These are phyloP conservation scores for Zelostemma sp. DNA, from an alignment of 1,140 invertebrate species.

Conservation along the genomic window DNA sequence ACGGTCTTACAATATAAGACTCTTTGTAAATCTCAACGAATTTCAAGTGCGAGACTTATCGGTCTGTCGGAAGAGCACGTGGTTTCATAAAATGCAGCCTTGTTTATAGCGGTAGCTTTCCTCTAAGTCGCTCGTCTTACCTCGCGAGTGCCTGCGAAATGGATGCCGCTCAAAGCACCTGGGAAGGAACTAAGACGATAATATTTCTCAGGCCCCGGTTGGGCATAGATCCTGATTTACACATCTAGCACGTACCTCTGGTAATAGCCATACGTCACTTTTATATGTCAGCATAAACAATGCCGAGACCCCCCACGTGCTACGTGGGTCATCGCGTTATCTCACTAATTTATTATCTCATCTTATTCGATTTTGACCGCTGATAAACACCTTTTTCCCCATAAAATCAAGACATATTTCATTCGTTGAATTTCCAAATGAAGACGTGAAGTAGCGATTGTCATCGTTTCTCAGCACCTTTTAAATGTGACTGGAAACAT, in stretches of 20 bases:
- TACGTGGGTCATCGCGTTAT: conserved; percentile 37
- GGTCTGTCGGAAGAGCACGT: conserved; percentile 38
- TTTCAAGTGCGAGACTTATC: conserved; percentile 44
- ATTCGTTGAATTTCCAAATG: no score
- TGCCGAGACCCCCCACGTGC: conserved; percentile 54
- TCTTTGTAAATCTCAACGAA: conserved; percentile 47
- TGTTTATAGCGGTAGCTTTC: conserved; percentile 52
- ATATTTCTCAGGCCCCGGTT: conserved; percentile 55
- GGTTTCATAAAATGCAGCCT: conserved; percentile 52
- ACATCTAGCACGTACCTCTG: conserved; percentile 57
- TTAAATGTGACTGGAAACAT: conserved; percentile 31
- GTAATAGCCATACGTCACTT: conserved; percentile 62
- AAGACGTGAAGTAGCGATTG: no score
- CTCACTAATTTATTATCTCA: conserved; percentile 17
- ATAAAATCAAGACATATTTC: conserved; percentile 9
- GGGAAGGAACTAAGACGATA: conserved; percentile 55
- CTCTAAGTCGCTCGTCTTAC: conserved; percentile 52
- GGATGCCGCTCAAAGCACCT: conserved; percentile 45
- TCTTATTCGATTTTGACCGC: neutral
- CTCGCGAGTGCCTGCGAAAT: conserved; percentile 49
- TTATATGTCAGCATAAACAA: conserved; percentile 62
- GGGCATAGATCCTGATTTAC: conserved; percentile 61
- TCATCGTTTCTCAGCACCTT: conserved; percentile 25
- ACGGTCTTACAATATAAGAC: no score
- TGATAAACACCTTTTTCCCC: conserved; percentile 19